Evolutionary conservation across 2,797 vertebrate species (phyloP).

Genomic region (Ataeniobius toweri): DNA sequence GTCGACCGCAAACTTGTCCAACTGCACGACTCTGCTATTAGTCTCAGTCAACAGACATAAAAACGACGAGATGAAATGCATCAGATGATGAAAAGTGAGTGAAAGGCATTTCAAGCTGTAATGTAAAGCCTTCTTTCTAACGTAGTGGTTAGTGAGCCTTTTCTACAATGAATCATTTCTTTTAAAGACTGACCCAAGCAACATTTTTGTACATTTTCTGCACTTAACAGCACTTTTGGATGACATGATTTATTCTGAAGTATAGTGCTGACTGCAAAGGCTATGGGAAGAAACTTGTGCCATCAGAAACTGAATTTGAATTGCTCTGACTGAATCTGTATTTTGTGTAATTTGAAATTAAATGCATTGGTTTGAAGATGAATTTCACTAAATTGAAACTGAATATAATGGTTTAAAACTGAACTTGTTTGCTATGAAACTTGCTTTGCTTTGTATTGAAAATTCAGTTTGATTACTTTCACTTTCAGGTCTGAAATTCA

Average conservation of each 20-base stretch:
- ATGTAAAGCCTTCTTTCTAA: conserved; percentile 52
- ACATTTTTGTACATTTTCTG: conserved; percentile 29
- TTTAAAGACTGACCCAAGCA: conserved; percentile 34
- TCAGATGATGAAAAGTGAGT: conserved; percentile 42
- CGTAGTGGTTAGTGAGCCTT: conserved; percentile 26
- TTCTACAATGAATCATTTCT: conserved; percentile 25
- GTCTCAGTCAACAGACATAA: conserved; percentile 52
- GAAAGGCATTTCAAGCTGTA: conserved; percentile 27
- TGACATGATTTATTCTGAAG: conserved; percentile 16
- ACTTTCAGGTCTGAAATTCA: too few relatives aligned
- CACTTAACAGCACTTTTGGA: conserved; percentile 32
- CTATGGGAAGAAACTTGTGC: too few relatives aligned
- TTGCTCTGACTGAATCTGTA: too few relatives aligned
- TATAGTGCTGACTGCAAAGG: conserved; percentile 4
- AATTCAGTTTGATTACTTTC: too few relatives aligned
- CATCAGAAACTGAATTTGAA: too few relatives aligned
- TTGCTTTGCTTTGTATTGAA: too few relatives aligned
- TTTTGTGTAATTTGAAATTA: too few relatives aligned
- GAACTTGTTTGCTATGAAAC: too few relatives aligned
- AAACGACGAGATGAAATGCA: conserved; percentile 47
- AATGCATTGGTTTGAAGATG: too few relatives aligned
- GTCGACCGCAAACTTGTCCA: conserved; percentile 53
- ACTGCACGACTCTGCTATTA: conserved; percentile 46
- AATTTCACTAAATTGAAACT: too few relatives aligned
- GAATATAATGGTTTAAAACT: too few relatives aligned